phyloP scores from a whole-genome alignment of 2,888 invertebrate species.

The Drosophila lutescens region DNA sequence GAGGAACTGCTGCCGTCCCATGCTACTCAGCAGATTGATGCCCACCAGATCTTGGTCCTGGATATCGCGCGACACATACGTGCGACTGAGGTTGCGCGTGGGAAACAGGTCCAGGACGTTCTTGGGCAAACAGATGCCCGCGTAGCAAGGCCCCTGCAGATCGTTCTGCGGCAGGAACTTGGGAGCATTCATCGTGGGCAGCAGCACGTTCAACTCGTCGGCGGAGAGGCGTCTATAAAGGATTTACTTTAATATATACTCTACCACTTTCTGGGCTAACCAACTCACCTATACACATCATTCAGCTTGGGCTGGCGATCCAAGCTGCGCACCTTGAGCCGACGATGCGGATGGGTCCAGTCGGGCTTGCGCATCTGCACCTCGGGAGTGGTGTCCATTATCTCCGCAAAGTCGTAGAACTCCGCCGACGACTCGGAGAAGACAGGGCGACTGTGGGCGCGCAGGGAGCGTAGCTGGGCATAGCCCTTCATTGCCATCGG shows the following conservation, averaged over 20 bases:
- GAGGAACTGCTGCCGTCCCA: constrained; percentile 80
- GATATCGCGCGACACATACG: constrained; percentile 84
- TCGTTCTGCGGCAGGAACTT: constrained; percentile 83
- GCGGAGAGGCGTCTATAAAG: constrained; percentile 67
- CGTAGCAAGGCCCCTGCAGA: constrained; percentile 83
- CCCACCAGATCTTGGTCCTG: constrained; percentile 83
- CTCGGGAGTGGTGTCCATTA: constrained; percentile 67
- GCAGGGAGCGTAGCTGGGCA: constrained; percentile 89
- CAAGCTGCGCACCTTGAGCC: constrained; percentile 82
- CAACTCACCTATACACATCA: constrained; percentile 78
- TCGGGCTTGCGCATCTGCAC: constrained; percentile 77
- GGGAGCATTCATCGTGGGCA: constrained; percentile 80
- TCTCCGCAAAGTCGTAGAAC: constrained; percentile 85
- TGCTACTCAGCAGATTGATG: constrained; percentile 71
- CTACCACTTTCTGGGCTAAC: too few species aligned
- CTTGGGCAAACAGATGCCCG: constrained; percentile 84
- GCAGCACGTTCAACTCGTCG: constrained; percentile 81
- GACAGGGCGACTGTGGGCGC: constrained; percentile 88
- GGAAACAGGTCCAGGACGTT: constrained; percentile 84
- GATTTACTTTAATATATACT: too few species aligned
- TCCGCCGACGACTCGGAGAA: constrained; percentile 88
- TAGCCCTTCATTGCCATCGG: constrained; percentile 91
- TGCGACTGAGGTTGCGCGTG: constrained; percentile 78
- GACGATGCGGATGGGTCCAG: constrained; percentile 81
- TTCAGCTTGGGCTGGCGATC: constrained; percentile 81